Evolutionary conservation across 2,113 vertebrate genomes (phyloP).

Genomic region (Crotalus tigris): DNA sequence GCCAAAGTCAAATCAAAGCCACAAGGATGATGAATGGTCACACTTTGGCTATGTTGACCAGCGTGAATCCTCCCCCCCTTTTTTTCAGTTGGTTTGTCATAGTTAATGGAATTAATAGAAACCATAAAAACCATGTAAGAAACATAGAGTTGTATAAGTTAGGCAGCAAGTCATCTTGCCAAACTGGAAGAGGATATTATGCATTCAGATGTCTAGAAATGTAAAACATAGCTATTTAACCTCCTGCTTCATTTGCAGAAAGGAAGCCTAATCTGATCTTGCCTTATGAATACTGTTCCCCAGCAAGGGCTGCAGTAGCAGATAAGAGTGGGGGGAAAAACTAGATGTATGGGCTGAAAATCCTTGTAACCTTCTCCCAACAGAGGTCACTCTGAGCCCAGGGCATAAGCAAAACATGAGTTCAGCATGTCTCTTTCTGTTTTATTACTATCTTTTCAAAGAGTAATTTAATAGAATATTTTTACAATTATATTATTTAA

Average conservation of each 20-base stretch:
- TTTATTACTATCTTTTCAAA: not conserved
- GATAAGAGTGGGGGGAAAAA: accelerated
- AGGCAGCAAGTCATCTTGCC: not conserved
- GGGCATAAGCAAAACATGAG: constrained; percentile 4
- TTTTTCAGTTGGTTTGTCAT: not conserved
- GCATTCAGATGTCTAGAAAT: not conserved
- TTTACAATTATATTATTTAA: not conserved
- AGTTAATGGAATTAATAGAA: not conserved
- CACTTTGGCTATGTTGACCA: not conserved
- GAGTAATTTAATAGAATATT: not conserved
- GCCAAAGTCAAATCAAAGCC: not conserved
- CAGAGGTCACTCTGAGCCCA: constrained; percentile 14
- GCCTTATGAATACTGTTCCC: not conserved
- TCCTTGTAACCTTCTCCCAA: not conserved
- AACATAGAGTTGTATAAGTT: not conserved
- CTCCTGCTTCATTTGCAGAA: not conserved
- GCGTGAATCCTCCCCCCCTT: not conserved
- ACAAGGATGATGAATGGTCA: not conserved
- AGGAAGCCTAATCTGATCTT: not conserved
- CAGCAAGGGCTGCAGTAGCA: not conserved
- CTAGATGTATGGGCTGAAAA: not conserved
- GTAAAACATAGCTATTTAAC: not conserved
- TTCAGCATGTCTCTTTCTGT: not conserved
- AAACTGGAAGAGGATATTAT: not conserved
- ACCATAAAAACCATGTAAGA: not conserved